Base-by-base conservation (phyloP, 2,888 invertebrate genomes). In the Apamea crenata region DNA sequence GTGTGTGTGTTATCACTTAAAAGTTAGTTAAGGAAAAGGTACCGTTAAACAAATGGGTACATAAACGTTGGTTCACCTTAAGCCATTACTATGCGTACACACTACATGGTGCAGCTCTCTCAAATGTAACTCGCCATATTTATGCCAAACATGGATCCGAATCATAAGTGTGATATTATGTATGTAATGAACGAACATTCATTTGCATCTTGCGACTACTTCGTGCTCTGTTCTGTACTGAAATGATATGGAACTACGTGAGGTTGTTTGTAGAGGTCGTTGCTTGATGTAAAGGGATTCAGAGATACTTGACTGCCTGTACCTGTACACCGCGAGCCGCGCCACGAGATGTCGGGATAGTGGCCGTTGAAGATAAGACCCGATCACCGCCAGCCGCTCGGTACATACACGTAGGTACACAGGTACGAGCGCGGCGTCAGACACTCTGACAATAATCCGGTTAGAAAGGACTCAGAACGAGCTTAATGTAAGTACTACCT, bases 91-190 rank as follows among this genome's bases (percentile, higher is more conserved):
- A 82, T 78, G 80, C 50, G 67, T 36, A 40, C 18, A 32, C 29
- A 50, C 40, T 53, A 61, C 61, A 40, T 6, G 56, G 44, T 14
- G 61, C 73, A 70, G 80, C 80, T 71, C 81, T 76, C 73, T 53
- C 76, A 70, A 76, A 61, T 73, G 44, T 16, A 69, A 81, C 81
- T 76, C 61, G 10, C 53, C 47, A 74, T 75, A 72, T 68, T 74
- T 77, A 85, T 85, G 82, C 82, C 82, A 29, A 83, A 71, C 77
- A 67, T 76, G 83, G 85, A 29, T 47, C n/a, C 73, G 36, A 77
- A 82, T 85, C 69, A 76, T 50, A 83, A 81, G 83, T 83, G 82
- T 63, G 29, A 56, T 70, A 67, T 81, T 85, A 81, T 81, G 82
- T 74, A 36, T 21, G 69, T 73, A 70, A 80, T 67, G 53, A n/a